Base-by-base conservation (phyloP, 2,113 vertebrate species). In the Ptyas mucosa region DNA sequence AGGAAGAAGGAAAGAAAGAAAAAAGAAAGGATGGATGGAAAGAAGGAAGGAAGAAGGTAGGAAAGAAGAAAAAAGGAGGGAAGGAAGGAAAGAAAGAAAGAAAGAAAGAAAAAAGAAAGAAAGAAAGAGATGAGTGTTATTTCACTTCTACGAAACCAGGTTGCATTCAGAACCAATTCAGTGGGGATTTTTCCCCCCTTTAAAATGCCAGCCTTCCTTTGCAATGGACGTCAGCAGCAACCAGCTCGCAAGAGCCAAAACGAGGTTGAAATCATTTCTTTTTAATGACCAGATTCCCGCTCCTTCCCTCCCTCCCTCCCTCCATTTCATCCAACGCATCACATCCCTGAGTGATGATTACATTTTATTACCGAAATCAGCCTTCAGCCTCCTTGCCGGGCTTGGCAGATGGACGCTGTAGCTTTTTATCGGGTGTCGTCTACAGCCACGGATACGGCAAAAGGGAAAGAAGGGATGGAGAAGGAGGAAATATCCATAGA, bases 31-130 rank as follows among this genome's bases (percentile, higher is more conserved):
- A 57, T 23, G 46, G 49, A 49, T 49, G 49, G 53, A 3, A 1
- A 8, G 8, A 8, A 1, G 7, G 1, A 57, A 23, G 23, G 2
- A 10, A 61, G 8, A 8, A 3, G 23, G 2, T 10, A 61, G 2
- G 1, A 57, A 57, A 5, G 3, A 57, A 8, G 5, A 1, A 21
- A 57, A 52, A 11, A 2, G 20, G 2, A 57, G 8, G 7, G 8
- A 57, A 57, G 55, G 20, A 57, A 57, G 21, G 20, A 57, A 57
- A 6, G 20, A 57, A 57, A 3, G 20, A 61, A 61, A 29, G 58
- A 61, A 61, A 10, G 24, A 26, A 58, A 29, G 23, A 34, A 69
- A 69, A 69, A 69, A 69, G 64, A 34, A 34, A 69, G 57, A 58
- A n/a, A 69, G 10, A n/a, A 14, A 18, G 0, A 34, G 29, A 7